phyloP scores from a whole-genome alignment of 1,140 invertebrate species.

The Zaprionus ornatus region DNA sequence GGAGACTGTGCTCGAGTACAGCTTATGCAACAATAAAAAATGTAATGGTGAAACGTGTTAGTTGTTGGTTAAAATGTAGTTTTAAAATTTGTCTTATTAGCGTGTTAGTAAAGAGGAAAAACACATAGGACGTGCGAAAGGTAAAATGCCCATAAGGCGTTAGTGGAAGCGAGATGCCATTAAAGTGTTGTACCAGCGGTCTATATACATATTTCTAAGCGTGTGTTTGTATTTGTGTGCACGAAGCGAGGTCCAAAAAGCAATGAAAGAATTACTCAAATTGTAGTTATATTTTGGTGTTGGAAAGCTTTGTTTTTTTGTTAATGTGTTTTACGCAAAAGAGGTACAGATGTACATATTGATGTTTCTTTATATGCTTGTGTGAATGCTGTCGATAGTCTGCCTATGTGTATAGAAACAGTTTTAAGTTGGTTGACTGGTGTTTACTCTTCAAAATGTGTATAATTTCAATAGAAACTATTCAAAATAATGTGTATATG shows the following conservation, averaged over 20 bases:
- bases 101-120: slow-evolving; percentile 74
- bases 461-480: slow-evolving; percentile 23
- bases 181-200: slow-evolving; percentile 73
- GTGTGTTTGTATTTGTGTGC: slow-evolving; percentile 51
- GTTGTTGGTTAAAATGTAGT: slow-evolving; percentile 55
- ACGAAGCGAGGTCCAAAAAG: slow-evolving; percentile 53
- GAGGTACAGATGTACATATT: background rate
- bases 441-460: slow-evolving; percentile 1
- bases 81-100: slow-evolving; percentile 71
- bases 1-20: slow-evolving; percentile 43
- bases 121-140: slow-evolving; percentile 70
- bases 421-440: slow-evolving; percentile 2
- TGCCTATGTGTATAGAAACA: background rate
- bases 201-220: slow-evolving; percentile 57
- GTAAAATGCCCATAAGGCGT: slow-evolving; percentile 59
- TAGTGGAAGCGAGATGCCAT: slow-evolving; percentile 65
- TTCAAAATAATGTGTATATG: slow-evolving; percentile 59
- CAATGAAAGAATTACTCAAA: slow-evolving; percentile 60
- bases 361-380: background rate
- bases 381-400: background rate
- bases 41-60: slow-evolving; percentile 67
- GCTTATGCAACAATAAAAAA: slow-evolving; percentile 58
- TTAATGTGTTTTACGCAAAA: background rate
- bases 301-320: slow-evolving; percentile 21
- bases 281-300: slow-evolving; percentile 43